phyloP scores from a whole-genome alignment of 2,797 vertebrate genomes.

The Acanthurus tractus region DNA sequence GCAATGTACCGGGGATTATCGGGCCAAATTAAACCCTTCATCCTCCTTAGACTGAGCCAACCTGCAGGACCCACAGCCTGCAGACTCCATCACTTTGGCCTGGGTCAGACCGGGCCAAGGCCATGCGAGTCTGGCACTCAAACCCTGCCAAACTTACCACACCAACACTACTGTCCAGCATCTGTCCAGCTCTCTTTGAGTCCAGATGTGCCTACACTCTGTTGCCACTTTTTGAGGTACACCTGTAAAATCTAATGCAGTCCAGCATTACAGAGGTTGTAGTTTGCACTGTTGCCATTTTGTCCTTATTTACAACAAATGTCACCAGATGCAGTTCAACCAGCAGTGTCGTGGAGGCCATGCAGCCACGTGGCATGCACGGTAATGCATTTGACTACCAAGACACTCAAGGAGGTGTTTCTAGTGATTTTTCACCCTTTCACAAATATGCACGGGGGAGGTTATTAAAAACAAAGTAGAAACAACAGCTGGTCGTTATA shows the following conservation, averaged over 20 bases:
- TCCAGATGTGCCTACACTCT: neutral
- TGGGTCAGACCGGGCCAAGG: neutral
- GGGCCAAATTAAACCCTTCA: conserved; percentile 64
- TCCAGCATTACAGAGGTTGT: neutral
- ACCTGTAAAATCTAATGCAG: neutral
- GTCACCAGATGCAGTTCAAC: too few species aligned
- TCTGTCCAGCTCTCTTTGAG: neutral
- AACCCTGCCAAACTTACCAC: neutral
- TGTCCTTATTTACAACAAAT: too few species aligned
- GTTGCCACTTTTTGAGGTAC: neutral
- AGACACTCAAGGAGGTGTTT: too few species aligned
- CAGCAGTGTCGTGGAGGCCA: too few species aligned
- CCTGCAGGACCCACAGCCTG: conserved; percentile 26
- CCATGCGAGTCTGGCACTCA: neutral
- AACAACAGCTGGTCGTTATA: too few species aligned
- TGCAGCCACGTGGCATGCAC: too few species aligned
- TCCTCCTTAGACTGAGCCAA: conserved; percentile 57
- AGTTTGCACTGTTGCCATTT: neutral
- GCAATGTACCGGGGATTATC: conserved; percentile 50
- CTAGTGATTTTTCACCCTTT: too few species aligned
- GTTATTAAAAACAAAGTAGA: too few species aligned
- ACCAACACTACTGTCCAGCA: neutral
- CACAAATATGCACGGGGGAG: too few species aligned
- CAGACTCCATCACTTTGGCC: conserved; percentile 12
- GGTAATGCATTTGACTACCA: too few species aligned